Evolutionary conservation across 2,888 invertebrate genomes (phyloP).

Genomic region (Rhagonycha lutea): DNA sequence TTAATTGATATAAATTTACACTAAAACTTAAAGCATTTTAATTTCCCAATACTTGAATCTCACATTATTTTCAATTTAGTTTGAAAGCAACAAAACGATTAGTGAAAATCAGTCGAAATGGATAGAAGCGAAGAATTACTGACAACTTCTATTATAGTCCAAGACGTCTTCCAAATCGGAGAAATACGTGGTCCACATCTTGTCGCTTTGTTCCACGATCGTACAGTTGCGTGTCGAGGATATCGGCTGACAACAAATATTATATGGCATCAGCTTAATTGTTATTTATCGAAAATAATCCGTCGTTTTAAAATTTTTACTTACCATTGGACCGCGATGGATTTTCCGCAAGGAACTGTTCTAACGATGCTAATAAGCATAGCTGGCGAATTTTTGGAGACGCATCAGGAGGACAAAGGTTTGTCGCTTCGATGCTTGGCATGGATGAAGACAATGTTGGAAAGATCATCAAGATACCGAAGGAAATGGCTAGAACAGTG

Average conservation of each 20-base stretch:
- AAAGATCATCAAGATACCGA: slow-evolving; percentile 31
- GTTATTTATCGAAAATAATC: slow-evolving; percentile 5
- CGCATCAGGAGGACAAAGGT: slow-evolving; percentile 35
- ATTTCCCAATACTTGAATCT: slow-evolving; percentile 14
- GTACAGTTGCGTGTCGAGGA: slow-evolving; percentile 46
- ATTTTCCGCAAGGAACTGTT: slow-evolving; percentile 26
- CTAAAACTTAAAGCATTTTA: slow-evolving; percentile 20
- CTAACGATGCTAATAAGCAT: slow-evolving; percentile 35
- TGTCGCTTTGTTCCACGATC: slow-evolving; percentile 81
- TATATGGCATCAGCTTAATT: slow-evolving; percentile 13
- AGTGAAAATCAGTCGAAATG: slow-evolving; percentile 12
- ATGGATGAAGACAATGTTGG: slow-evolving; percentile 30
- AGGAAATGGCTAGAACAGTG: slow-evolving; percentile 28
- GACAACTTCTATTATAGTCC: slow-evolving; percentile 21
- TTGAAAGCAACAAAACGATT: slow-evolving; percentile 13
- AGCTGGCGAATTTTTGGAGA: slow-evolving; percentile 39
- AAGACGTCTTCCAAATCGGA: slow-evolving; percentile 81
- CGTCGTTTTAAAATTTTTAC: slow-evolving; percentile 1
- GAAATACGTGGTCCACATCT: slow-evolving; percentile 88
- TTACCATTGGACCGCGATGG: slow-evolving; percentile 28
- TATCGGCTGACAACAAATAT: slow-evolving; percentile 32
- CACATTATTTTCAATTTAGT: slow-evolving; percentile 11
- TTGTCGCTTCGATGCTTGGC: slow-evolving; percentile 22
- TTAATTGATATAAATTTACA: slow-evolving; percentile 10
- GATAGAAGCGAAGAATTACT: slow-evolving; percentile 12